Base-by-base conservation (phyloP, 2,797 vertebrate species). In the Gila robusta region DNA sequence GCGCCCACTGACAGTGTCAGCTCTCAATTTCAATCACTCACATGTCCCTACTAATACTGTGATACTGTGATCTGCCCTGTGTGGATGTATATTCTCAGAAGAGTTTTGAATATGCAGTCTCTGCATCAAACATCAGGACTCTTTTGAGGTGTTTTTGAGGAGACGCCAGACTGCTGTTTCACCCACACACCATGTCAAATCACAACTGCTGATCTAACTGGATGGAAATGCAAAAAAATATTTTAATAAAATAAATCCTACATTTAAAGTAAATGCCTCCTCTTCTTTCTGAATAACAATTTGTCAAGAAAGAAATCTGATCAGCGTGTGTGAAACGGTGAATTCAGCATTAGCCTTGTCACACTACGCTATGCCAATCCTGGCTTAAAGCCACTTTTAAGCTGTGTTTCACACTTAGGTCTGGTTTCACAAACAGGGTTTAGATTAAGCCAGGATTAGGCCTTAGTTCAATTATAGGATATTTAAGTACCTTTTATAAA, bases 11-110 rank as follows among this genome's bases (percentile, higher is more conserved):
- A 72, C 69, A 21, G 49, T 73, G 23, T 8, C 16, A 67, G 52
- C 69, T 89, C 88, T 89, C 56, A 49, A 77, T 52, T 82, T 89
- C 81, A 89, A 47, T 88, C 84, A 86, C 37, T 41, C 10, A 0
- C 9, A 69, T 72, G 10, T 86, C 66, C 88, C 86, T 82, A 2
- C 37, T 19, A 16, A 19, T 77, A 52, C 64, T 28, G 59, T 7
- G 74, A 72, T 87, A 86, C 49, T 23, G 32, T 76, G 54, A 82
- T 82, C 69, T 84, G 59, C 14, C 19, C 19, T 78, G 59, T 79
- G 73, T 66, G 79, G 37, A 62, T 79, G 66, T 82, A 67, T 64
- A 16, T 83, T 88, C 87, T 88, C 70, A 88, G 85, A 87, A 88
- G 41, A 70, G 80, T 47, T 69, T 67, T 56, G 54, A 23, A 74